phyloP scores from a whole-genome alignment of 2,113 vertebrate species.

The Aptenodytes patagonicus region DNA sequence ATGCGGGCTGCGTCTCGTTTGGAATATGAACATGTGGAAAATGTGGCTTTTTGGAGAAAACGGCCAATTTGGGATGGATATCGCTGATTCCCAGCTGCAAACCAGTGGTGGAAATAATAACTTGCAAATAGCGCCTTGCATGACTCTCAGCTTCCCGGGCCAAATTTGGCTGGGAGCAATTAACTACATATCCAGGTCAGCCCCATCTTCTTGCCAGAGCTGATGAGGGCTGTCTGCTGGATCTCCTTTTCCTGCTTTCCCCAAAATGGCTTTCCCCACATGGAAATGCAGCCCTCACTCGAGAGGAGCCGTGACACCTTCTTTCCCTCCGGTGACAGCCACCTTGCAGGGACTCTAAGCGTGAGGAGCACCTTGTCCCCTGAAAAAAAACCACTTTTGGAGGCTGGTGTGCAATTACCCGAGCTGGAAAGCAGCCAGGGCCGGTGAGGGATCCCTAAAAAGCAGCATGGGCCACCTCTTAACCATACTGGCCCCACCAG shows the following conservation, averaged over 20 bases:
- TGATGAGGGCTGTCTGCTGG: not conserved
- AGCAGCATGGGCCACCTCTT: fast-evolving
- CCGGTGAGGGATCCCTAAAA: not conserved
- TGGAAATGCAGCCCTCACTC: fast-evolving
- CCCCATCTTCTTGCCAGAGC: not conserved
- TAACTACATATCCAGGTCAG: not conserved
- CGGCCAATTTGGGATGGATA: fast-evolving
- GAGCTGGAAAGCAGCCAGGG: not conserved
- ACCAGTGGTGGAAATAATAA: fast-evolving
- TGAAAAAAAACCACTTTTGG: not conserved
- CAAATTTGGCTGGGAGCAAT: not conserved
- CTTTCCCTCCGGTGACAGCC: not conserved
- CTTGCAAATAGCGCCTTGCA: not conserved
- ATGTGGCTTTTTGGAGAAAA: not conserved
- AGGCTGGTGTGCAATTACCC: not conserved
- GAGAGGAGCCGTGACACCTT: not conserved
- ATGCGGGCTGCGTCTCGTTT: not conserved
- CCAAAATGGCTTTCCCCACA: fast-evolving
- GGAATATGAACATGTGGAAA: not conserved
- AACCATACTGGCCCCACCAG: fast-evolving
- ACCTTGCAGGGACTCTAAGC: not conserved
- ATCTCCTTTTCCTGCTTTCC: not conserved
- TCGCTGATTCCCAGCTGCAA: not conserved
- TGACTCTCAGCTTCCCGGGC: fast-evolving
- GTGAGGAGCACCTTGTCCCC: not conserved